These are phyloP conservation scores for Conistra vaccinii DNA, from an alignment of 2,888 invertebrate species.

Conservation along the genomic window DNA sequence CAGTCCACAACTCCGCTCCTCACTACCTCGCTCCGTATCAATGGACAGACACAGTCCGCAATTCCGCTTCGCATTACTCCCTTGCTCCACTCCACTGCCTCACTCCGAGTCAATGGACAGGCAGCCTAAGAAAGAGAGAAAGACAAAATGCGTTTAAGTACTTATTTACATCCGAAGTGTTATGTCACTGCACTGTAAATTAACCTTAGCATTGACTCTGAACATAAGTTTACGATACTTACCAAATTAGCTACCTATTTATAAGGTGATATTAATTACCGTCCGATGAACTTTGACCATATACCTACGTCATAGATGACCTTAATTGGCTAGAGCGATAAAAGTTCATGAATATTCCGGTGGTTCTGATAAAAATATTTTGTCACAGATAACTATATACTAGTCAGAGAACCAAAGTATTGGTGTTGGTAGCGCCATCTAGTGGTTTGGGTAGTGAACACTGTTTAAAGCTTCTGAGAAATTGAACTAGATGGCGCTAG, in stretches of 20 bases:
- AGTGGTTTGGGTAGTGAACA: background rate
- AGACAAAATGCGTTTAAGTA: no score
- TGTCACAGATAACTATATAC: no score
- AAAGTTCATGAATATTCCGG: slow-evolving; percentile 13
- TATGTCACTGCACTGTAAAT: no score
- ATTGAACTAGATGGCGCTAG: slow-evolving; percentile 39
- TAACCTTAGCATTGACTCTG: background rate
- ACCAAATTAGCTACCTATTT: background rate
- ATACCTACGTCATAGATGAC: slow-evolving; percentile 26
- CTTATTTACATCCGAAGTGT: background rate
- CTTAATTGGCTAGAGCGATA: slow-evolving; percentile 10
- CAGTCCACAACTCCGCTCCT: no score
- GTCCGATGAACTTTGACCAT: slow-evolving; percentile 31
- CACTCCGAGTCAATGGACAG: no score
- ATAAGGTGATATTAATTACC: background rate
- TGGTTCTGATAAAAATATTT: slow-evolving; percentile 19
- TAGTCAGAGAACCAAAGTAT: no score
- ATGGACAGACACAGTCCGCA: no score
- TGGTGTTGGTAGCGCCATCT: slow-evolving; percentile 34
- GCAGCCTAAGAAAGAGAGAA: no score
- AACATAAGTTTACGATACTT: background rate
- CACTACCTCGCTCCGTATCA: no score
- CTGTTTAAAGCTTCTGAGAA: background rate
- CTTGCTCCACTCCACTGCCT: no score
- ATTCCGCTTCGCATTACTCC: no score